Conservation (phyloP, 2,113 vertebrate genomes). For the Pseudolaguvia tuberculata region DNA sequence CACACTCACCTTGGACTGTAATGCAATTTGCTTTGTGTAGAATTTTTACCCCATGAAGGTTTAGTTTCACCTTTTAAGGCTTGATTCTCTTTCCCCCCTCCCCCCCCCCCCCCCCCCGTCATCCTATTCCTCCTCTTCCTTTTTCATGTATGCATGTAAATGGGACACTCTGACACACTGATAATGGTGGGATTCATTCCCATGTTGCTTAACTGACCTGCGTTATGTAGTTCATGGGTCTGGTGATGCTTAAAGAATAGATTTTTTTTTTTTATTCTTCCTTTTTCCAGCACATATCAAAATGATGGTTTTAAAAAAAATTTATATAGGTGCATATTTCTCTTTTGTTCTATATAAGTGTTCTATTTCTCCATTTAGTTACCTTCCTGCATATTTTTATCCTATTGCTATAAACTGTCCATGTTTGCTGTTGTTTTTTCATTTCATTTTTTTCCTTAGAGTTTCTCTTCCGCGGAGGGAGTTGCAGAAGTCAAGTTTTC, state of each 20-base stretch:
- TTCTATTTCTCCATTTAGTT: conserved; percentile 41
- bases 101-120: too few species aligned
- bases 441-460: conserved; percentile 43
- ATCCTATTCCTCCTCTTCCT: conserved; percentile 3
- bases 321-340: conserved; percentile 26
- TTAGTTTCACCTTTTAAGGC: neutral
- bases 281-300: conserved; percentile 25
- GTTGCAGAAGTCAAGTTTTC: conserved; percentile 41
- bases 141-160: conserved; percentile 17
- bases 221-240: conserved; percentile 26
- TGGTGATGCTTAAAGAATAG: conserved; percentile 42
- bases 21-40: neutral
- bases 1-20: conserved; percentile 13
- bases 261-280: conserved; percentile 4
- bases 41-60: neutral
- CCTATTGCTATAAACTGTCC: conserved; percentile 39
- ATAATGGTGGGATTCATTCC: conserved; percentile 32
- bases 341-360: conserved; percentile 31
- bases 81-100: neutral
- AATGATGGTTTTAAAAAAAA: conserved; percentile 35
- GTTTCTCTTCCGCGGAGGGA: too few species aligned
- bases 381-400: conserved; percentile 27
- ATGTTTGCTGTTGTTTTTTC: conserved; percentile 52
- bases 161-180: conserved; percentile 23
- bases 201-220: conserved; percentile 38